These are phyloP conservation scores for pig (Sus scrofa) DNA, from an alignment of 2,113 vertebrate genomes.

Conservation along the genomic window T2T-Sscrofa CM000825.6:59493501-59494000, in stretches of 20 bases:
- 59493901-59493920: neutral
- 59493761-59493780: neutral
- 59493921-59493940: too few species aligned
- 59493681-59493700: slow-evolving; percentile 30
- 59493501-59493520: neutral
- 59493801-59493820: neutral
- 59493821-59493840: neutral
- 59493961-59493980: too few species aligned
- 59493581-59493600: neutral
- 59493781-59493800: neutral
- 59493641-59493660: neutral
- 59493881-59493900: slow-evolving; percentile 4
- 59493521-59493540: neutral
- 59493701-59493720: neutral
- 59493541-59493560: neutral
- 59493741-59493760: neutral
- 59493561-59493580: neutral
- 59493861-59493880: neutral
- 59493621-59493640: slow-evolving; percentile 30
- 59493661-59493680: neutral
- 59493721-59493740: neutral
- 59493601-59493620: slow-evolving; percentile 25
- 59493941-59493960: neutral
- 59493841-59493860: neutral
- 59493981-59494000: too few species aligned